Evolutionary conservation across 1,140 invertebrate genomes (phyloP).

Genomic region (Chelonus insularis): DNA sequence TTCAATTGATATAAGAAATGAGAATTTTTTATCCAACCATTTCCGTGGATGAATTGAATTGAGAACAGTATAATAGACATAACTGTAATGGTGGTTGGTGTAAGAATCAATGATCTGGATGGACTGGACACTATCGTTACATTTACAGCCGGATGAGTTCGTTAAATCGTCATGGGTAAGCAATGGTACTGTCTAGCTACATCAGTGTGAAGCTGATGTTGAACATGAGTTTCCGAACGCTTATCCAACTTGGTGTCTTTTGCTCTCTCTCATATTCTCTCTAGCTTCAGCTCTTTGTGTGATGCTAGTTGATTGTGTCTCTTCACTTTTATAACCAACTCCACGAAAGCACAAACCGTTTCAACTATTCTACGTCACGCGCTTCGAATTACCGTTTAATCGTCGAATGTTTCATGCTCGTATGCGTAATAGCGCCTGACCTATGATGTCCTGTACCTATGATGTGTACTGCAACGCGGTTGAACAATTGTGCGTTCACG

Average conservation of each 20-base stretch:
- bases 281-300: background rate
- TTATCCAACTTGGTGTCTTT: background rate
- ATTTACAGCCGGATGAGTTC: slow-evolving; percentile 51
- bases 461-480: slow-evolving; percentile 7
- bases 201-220: background rate
- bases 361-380: slow-evolving; percentile 20
- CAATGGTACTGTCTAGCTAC: slow-evolving; percentile 22
- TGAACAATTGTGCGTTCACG: slow-evolving; percentile 15
- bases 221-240: background rate
- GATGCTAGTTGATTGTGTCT: slow-evolving; percentile 1
- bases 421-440: slow-evolving; percentile 14
- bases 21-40: slow-evolving; percentile 8
- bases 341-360: slow-evolving; percentile 18
- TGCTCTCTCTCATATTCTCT: background rate
- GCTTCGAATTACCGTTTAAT: slow-evolving; percentile 22
- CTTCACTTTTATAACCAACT: slow-evolving; percentile 16
- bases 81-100: slow-evolving; percentile 1
- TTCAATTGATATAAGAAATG: too few species aligned
- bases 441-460: background rate
- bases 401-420: slow-evolving; percentile 16
- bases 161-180: slow-evolving; percentile 51
- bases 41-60: slow-evolving; percentile 9
- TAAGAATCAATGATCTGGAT: slow-evolving; percentile 26
- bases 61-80: slow-evolving; percentile 19
- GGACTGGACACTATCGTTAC: slow-evolving; percentile 48